Evolutionary conservation across 2,797 vertebrate species (phyloP).

Genomic region (Forpus xanthops): DNA sequence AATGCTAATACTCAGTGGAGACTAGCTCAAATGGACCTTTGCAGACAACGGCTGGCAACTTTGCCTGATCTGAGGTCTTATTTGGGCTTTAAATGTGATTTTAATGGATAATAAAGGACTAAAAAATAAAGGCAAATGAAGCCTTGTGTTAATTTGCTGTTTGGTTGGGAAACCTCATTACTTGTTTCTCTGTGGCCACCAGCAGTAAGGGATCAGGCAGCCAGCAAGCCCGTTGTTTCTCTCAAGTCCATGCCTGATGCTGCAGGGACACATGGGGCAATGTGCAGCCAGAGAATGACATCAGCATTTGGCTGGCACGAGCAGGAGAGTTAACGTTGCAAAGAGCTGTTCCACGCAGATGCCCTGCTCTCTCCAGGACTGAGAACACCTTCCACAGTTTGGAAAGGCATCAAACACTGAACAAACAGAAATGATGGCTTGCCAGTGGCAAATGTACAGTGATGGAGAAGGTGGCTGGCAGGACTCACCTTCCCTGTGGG

Average conservation of each 20-base stretch:
- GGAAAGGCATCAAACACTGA: background rate
- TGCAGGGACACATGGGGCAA: background rate
- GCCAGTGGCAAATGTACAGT: background rate
- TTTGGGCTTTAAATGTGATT: slow-evolving; percentile 2
- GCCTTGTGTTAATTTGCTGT: background rate
- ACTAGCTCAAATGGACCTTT: slow-evolving; percentile 1
- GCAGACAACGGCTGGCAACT: background rate
- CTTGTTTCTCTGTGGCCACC: background rate
- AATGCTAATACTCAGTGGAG: background rate
- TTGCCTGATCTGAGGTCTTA: background rate
- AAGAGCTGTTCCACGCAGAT: background rate
- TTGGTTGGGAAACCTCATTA: background rate
- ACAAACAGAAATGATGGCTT: background rate
- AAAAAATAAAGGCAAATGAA: background rate
- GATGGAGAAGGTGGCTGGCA: background rate
- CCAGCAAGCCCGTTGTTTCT: background rate
- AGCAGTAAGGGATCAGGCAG: background rate
- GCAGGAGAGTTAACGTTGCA: background rate
- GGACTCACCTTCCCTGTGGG: background rate
- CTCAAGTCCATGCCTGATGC: background rate
- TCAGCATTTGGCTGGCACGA: background rate
- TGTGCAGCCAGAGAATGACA: background rate
- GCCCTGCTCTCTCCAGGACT: background rate
- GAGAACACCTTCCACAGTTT: slow-evolving; percentile 5
- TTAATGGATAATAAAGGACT: background rate